Evolutionary conservation across 2,888 invertebrate species (phyloP), one percentile per base, ranked within the genome.

Genomic region (Craniophora ligustri): DNA sequence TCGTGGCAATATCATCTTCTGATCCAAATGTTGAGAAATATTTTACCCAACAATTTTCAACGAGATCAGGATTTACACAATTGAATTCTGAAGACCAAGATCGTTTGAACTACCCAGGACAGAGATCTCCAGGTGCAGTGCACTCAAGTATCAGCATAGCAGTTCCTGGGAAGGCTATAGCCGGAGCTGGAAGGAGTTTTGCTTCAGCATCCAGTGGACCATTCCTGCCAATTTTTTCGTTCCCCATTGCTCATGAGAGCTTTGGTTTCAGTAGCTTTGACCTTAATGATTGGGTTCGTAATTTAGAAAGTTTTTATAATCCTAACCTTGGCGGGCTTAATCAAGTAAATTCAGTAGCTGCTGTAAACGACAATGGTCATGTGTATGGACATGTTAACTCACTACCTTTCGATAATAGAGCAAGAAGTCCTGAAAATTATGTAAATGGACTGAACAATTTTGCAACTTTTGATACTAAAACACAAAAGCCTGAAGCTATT

Each of bases 361-460:
- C 87, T 2, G 64, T 86, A 7, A 88, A 82, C 53, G 83, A 86
- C 56, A 87, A 87, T 56, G 88, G 88, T 3, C 85, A 82, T 34
- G 72, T 85, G 2, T 86, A 85, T 59, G 84, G 86, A 31, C 84
- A 82, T 66, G 81, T 86, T 3, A 82, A 85, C 50, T 77, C 81
- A 13, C 72, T 81, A 11, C 69, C 73, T 26, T 83, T 81, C 60
- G 82, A 86, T 55, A 82, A 78, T 49, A 76, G 72, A 61, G 68
- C 58, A 19, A 79, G 76, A 53, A 64, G 19, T 36, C 11, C 39
- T 5, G 34, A 48, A 16, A 28, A 19, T n/a, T 46, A 21, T 36
- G 41, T 45, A 19, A 41, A 39, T 32, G 18, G 1, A 10, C 6
- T 18, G 5, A 16, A 31, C 32, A 32, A 8, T 14, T 4, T 6